phyloP scores from a whole-genome alignment of 2,797 vertebrate species.

The Cossypha polioptera region DNA sequence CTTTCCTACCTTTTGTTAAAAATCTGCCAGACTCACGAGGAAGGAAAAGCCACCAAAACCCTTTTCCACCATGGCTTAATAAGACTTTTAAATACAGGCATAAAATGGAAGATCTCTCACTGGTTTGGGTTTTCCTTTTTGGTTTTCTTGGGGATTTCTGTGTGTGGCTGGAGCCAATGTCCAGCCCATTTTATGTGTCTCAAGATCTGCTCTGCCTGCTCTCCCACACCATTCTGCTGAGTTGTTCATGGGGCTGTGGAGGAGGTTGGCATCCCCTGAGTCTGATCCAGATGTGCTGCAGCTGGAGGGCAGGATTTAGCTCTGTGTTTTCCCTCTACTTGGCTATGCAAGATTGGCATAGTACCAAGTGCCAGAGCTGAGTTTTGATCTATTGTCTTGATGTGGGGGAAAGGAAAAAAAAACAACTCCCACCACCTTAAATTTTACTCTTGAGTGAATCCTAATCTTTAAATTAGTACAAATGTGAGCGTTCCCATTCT shows the following conservation, averaged over 20 bases:
- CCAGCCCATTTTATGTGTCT: not conserved
- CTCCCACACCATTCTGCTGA: not conserved
- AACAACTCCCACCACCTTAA: not conserved
- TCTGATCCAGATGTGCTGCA: not conserved
- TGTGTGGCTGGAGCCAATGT: not conserved
- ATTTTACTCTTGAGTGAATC: conserved; percentile 25
- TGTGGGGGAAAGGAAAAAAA: rapidly evolving
- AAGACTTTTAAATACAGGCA: not conserved
- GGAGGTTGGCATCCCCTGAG: not conserved
- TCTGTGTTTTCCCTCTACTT: not conserved
- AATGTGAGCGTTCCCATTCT: not conserved
- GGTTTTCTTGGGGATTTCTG: not conserved
- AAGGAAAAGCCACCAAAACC: not conserved
- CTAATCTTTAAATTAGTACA: conserved; percentile 32
- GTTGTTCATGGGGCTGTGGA: not conserved
- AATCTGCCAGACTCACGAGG: not conserved
- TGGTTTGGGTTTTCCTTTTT: not conserved
- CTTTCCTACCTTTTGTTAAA: not conserved
- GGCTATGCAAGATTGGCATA: not conserved
- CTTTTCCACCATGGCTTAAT: not conserved
- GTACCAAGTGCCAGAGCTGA: not conserved
- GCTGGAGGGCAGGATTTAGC: not conserved
- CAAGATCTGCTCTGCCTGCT: not conserved
- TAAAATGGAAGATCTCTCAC: not conserved
- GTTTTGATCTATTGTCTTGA: not conserved